Evolutionary conservation across 2,888 invertebrate genomes (phyloP), one percentile per base, ranked within the genome.

Genomic region (Oscheius onirici): DNA sequence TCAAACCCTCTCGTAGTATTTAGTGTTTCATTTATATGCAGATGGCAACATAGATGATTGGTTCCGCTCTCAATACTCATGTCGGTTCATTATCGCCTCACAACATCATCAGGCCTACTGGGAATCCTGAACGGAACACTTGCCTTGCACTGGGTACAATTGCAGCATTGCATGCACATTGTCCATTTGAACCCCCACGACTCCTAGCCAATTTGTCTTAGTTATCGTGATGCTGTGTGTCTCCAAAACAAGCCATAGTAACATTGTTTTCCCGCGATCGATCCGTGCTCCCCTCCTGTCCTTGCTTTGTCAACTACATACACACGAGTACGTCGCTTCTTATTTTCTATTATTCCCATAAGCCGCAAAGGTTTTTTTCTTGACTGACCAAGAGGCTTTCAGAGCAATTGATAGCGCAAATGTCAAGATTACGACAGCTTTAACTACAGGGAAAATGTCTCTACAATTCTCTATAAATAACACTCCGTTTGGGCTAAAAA

Each of bases 361-460:
- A 43, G 40, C 17, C 34, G 34, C 17, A 40, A 17, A 40, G n/a
- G 17, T 41, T 17, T n/a, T 34, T 34, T 28, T 55, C 26, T 28
- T 24, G 8, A 13, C 55, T 10, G 55, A 26, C 28, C 55, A n/a
- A n/a, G 22, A 55, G 41, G 40, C 41, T 58, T 58, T 41, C 58
- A 40, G 41, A 22, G 41, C 15, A 58, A 58, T 58, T 58, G 58
- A 58, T 58, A 58, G 58, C 43, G 22, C 17, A 17, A 58, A 58
- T 40, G 58, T 17, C 40, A 20, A 34, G 58, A 41, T 41, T 58
- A 58, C 58, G 41, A 58, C 58, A 43, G 26, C 55, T 55, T 26
- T 24, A 28, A 34, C 8, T 8, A 34, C n/a, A 26, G 55, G 11
- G 28, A 11, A 8, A 55, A 55, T 26, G 13, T 55, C 55, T 26